Percentiles rank a stretch among this genome's conserved stretches.
phyloP scores from a whole-genome alignment of 2,113 vertebrate genomes.

The Vicugna pacos region DNA sequence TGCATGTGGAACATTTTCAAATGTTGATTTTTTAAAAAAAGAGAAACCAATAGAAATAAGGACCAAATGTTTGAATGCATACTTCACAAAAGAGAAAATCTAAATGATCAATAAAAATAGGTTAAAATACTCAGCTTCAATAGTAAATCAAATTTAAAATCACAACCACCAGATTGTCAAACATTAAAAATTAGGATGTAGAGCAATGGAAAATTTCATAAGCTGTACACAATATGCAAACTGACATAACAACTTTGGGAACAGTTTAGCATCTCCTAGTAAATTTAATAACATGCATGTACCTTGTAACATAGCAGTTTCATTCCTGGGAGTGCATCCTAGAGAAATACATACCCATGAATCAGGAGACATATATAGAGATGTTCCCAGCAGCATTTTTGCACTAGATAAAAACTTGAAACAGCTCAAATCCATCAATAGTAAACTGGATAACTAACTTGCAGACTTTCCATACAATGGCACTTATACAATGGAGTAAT shows the following conservation, averaged over 20 bases:
- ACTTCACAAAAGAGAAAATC: slow-evolving; percentile 1
- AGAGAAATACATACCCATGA: background rate
- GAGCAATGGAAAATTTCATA: background rate
- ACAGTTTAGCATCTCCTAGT: background rate
- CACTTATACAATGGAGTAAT: background rate
- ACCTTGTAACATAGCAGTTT: background rate
- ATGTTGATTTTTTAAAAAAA: background rate
- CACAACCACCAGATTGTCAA: background rate
- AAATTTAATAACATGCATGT: background rate
- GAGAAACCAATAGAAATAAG: background rate
- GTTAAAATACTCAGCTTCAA: background rate
- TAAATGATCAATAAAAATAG: background rate
- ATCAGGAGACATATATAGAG: background rate
- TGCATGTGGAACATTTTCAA: background rate
- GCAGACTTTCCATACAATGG: background rate
- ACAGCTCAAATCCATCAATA: background rate
- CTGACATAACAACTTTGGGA: background rate
- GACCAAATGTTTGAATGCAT: background rate
- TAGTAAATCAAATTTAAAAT: background rate
- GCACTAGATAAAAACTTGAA: background rate
- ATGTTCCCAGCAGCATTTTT: slow-evolving; percentile 5
- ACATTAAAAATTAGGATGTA: background rate
- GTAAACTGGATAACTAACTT: background rate
- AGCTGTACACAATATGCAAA: background rate
- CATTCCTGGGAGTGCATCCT: background rate